Base-by-base conservation (phyloP, 1,140 invertebrate species). In the Lucilia cuprina region DNA sequence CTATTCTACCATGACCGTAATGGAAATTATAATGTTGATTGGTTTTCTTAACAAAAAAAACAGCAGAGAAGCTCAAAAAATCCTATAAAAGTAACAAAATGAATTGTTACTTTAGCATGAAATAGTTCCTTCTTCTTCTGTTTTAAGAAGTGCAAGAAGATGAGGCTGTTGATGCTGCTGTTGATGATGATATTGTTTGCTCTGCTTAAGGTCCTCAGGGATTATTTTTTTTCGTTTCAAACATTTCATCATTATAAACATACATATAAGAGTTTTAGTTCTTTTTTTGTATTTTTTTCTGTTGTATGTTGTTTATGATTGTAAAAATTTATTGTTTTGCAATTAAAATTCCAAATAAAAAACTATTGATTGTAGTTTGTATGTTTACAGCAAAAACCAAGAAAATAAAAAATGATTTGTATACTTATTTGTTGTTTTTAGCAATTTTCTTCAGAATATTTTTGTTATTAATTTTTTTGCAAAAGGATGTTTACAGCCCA, bases 11-110 rank as follows among this genome's bases (percentile, higher is more conserved):
- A 84, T 84, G 75, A 84, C 77, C 50, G 83, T 84, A 70, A 80
- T 84, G 83, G 75, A 84, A 84, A 84, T 84, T 84, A 84, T 82
- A 82, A 84, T 80, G 78, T 80, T 84, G 83, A 84, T 84, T 84
- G 83, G 83, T 80, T 84, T 84, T 84, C 75, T 50, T 83, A 77
- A 34, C 55, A 41, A 47, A 78, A 5, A 55, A 50, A 7, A n/a
- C 14, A 60, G n/a, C 13, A 60, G 14, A 60, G 14, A 17, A 4
- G 55, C n/a, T 60, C 14, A n/a, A 60, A 60, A 60, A 60, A 60
- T n/a, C 55, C 55, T n/a, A 60, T n/a, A 60, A 60, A 60, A n/a
- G 55, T n/a, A 60, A n/a, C n/a, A n/a, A n/a, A n/a, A n/a, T 60
- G 14, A 7, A n/a, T 60, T 7, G 50, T 60, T 60, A n/a, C 55